Evolutionary conservation across 2,888 invertebrate species (phyloP), one percentile per base, ranked within the genome.

Genomic region (Eugnorisma glareosa): DNA sequence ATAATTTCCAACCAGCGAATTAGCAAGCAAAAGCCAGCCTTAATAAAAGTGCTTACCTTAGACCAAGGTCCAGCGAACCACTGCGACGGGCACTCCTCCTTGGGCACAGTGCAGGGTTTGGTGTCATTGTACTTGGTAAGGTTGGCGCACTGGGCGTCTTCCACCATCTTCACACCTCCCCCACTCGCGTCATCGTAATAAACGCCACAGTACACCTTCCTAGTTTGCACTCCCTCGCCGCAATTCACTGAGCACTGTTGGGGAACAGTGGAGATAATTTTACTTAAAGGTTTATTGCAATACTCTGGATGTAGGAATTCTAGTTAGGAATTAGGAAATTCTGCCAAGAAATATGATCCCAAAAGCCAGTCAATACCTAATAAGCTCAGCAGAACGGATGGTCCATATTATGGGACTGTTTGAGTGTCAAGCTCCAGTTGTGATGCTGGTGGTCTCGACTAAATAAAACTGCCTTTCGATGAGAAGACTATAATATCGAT

Each of bases 21-120:
- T n/a, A 11, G 51, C 4, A 4, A 3, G 11, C 51, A 54, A 4
- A n/a, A n/a, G 11, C 10, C 7, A 54, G n/a, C 2, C 1, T n/a
- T 45, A 28, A 54, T 7, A 13, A 18, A 21, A 15, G 4, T 59
- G 6, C 91, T 92, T 95, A 98, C 98, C 92, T 97, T 95, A 67
- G 97, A 97, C 98, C 99, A 99, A 0, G 98, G 98, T 0, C 98
- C 98, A 59, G 98, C 97, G 91, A 98, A 99, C 99, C 99, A 99
- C 92, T 98, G 98, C 11, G 99, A 98, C 10, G 98, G 97, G 92
- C 99, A 99, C 77, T 98, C 97, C 73, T 97, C 97, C 71, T 97
- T 95, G 68, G 98, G 97, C 2, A 98, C 97, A 71, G 97, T 98
- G 91, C 99, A 99, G 63, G 98, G 97, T 89, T 97, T 97, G 7